Conservation (phyloP, 2,113 vertebrate genomes). For the Galbula dea region DNA sequence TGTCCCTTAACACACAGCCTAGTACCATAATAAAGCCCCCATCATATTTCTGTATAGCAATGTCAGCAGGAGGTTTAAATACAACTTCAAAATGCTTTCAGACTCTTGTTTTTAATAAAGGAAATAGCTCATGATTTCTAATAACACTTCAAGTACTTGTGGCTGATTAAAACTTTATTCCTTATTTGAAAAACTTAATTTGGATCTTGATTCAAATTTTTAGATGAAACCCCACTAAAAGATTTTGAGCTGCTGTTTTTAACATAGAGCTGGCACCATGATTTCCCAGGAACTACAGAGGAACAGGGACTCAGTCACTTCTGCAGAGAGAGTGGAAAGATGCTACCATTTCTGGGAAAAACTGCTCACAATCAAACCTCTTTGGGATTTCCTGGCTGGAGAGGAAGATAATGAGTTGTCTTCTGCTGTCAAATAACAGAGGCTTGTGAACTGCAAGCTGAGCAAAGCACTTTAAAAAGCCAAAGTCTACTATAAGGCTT, state of each 20-base stretch:
- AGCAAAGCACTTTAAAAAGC: neutral
- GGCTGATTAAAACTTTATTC: slow-evolving; percentile 67
- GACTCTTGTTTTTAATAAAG: slow-evolving; percentile 69
- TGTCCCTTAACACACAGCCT: slow-evolving; percentile 65
- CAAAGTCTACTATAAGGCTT: neutral
- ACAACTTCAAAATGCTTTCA: slow-evolving; percentile 69
- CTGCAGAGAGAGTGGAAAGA: neutral
- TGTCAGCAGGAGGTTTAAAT: slow-evolving; percentile 71
- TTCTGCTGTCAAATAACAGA: neutral
- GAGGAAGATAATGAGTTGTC: neutral
- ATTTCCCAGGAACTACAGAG: neutral
- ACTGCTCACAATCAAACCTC: neutral
- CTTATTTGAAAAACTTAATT: slow-evolving; percentile 59
- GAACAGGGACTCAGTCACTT: neutral
- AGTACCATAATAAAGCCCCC: slow-evolving; percentile 62
- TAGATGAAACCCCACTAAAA: slow-evolving; percentile 34
- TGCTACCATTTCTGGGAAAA: neutral
- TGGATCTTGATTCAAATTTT: slow-evolving; percentile 25
- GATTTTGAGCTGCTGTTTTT: neutral
- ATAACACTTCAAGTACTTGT: slow-evolving; percentile 35
- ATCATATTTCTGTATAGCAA: slow-evolving; percentile 53
- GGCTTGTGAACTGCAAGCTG: neutral
- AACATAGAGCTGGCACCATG: neutral
- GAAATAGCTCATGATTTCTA: slow-evolving; percentile 50
- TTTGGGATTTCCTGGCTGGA: neutral